phyloP scores from a whole-genome alignment of 2,113 vertebrate genomes.

The Cheilinus undulatus region DNA sequence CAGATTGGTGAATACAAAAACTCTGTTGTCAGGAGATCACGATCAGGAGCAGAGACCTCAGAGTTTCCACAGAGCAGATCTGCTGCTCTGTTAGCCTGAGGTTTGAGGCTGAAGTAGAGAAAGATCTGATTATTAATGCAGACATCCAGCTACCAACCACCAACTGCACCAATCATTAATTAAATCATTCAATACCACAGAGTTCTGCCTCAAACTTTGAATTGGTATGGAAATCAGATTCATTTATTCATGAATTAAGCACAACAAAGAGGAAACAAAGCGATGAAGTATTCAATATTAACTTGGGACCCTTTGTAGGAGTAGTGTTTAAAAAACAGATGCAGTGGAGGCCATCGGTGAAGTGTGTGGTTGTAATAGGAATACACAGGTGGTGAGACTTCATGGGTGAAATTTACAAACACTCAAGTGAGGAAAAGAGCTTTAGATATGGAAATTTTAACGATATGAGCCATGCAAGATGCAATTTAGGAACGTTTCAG shows the following conservation, averaged over 20 bases:
- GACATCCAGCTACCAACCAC: not conserved
- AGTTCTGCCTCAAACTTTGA: constrained; percentile 14
- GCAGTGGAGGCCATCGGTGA: not conserved
- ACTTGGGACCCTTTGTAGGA: constrained; percentile 29
- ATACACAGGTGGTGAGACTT: constrained; percentile 8
- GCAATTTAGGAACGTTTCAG: not conserved
- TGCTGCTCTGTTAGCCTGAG: not conserved
- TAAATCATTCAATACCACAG: constrained; percentile 22
- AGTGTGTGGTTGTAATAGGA: not conserved
- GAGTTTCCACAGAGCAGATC: not conserved
- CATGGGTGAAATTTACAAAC: constrained; percentile 11
- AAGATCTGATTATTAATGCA: not conserved
- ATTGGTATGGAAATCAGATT: constrained; percentile 52
- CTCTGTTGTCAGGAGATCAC: not conserved
- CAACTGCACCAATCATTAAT: constrained; percentile 18
- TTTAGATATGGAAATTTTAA: constrained; percentile 29
- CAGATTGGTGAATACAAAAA: constrained; percentile 16
- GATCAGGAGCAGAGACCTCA: not conserved
- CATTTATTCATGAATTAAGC: constrained; percentile 47
- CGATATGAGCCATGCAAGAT: not conserved
- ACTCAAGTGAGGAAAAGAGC: not conserved
- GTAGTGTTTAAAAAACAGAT: constrained; percentile 9
- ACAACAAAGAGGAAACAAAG: constrained; percentile 35
- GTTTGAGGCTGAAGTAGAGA: constrained; percentile 6
- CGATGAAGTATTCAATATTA: constrained; percentile 37